These are phyloP conservation scores for Theropithecus gelada DNA, from an alignment of 2,113 vertebrate species.

Conservation along the genomic window DNA sequence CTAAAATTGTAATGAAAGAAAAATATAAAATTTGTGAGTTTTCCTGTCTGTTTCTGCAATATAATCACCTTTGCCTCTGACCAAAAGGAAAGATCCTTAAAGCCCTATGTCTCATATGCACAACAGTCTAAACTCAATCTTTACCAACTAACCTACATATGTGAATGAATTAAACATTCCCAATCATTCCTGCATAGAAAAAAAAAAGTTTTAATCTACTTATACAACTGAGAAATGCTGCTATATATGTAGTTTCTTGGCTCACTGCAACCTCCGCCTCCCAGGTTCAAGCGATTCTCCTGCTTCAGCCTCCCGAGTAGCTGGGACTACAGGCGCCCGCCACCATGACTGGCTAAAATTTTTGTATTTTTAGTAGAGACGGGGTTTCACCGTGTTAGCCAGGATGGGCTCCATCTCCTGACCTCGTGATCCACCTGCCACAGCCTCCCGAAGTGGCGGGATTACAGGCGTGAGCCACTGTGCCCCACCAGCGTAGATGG, in stretches of 20 bases:
- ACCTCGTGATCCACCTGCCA: no score
- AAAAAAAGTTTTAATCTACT: not conserved
- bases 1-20: not conserved
- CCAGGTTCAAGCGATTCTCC: no score
- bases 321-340: no score
- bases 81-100: slow-evolving; percentile 40
- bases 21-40: not conserved
- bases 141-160: not conserved
- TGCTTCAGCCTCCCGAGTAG: no score
- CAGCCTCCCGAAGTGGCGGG: no score
- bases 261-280: no score
- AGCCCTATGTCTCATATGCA: not conserved
- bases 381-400: no score
- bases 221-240: not conserved
- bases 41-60: not conserved
- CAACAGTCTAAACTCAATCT: not conserved
- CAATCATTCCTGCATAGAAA: not conserved
- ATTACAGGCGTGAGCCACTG: no score
- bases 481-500: not conserved
- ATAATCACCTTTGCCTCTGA: not conserved
- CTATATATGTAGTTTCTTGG: not conserved
- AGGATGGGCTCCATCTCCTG: no score
- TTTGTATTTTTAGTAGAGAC: no score
- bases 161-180: not conserved
- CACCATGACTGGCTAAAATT: no score